Percentiles rank a stretch among this genome's conserved stretches.
These are phyloP conservation scores for Etheostoma nigrum DNA, from an alignment of 2,797 vertebrate genomes.

Conservation along the genomic window DNA sequence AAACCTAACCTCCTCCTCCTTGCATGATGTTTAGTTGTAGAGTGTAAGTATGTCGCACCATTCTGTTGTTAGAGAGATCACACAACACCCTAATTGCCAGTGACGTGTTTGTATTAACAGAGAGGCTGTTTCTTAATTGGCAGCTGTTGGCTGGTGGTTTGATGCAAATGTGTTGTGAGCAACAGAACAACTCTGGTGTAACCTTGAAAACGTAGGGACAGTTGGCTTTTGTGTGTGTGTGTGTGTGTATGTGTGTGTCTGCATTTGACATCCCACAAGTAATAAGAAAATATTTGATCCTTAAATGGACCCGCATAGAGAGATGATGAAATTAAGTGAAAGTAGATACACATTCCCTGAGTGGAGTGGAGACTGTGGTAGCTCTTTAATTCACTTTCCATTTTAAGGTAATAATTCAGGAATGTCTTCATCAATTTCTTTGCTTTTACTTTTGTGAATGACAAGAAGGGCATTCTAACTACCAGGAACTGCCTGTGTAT, in stretches of 20 bases:
- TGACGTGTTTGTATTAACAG: slow-evolving; percentile 69
- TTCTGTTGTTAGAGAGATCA: slow-evolving; percentile 47
- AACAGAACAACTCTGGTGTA: slow-evolving; percentile 45
- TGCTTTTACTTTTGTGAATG: slow-evolving; percentile 45
- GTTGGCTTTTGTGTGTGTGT: not conserved
- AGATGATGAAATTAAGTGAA: slow-evolving; percentile 75
- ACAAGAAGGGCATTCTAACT: slow-evolving; percentile 28
- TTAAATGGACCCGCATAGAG: slow-evolving; percentile 64
- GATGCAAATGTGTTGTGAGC: slow-evolving; percentile 72
- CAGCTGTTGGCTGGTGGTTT: slow-evolving; percentile 73
- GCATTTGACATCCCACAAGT: slow-evolving; percentile 48
- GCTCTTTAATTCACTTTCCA: slow-evolving; percentile 62
- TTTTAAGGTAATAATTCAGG: slow-evolving; percentile 60
- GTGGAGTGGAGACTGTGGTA: slow-evolving; percentile 38
- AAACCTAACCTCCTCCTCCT: not conserved
- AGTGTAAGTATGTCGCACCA: slow-evolving; percentile 3
- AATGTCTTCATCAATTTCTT: slow-evolving; percentile 46
- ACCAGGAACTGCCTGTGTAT: slow-evolving; percentile 6
- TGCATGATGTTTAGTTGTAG: slow-evolving; percentile 14
- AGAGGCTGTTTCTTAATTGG: slow-evolving; percentile 76
- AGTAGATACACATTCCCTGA: slow-evolving; percentile 58
- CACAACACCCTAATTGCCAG: slow-evolving; percentile 58
- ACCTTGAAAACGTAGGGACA: slow-evolving; percentile 73
- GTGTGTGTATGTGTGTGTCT: not conserved
- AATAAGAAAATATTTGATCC: slow-evolving; percentile 67